Conservation (phyloP, 1,140 invertebrate species). For the Teleogryllus occipitalis region DNA sequence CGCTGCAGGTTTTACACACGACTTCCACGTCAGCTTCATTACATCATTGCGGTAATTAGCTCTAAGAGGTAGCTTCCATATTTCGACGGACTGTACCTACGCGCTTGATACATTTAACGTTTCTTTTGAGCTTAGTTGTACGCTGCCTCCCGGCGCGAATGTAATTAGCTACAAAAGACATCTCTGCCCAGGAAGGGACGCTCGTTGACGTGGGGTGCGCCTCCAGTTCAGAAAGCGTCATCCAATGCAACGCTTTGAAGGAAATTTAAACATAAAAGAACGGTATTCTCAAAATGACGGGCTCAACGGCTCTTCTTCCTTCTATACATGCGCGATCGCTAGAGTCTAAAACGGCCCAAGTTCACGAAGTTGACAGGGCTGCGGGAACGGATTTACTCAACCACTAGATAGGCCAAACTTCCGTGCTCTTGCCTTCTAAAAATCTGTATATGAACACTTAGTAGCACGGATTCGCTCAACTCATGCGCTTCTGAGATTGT, state of each 20-base stretch:
- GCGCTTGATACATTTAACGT: neutral
- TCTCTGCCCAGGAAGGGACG: neutral
- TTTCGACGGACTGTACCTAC: neutral
- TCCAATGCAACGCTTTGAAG: neutral
- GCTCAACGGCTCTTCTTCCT: neutral
- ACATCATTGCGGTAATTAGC: too few relatives aligned
- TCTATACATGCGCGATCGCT: neutral
- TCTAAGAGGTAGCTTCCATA: too few relatives aligned
- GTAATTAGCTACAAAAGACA: neutral
- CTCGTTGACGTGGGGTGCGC: too few relatives aligned
- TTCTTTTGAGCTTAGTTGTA: neutral
- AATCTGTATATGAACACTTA: neutral
- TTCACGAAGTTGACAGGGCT: neutral
- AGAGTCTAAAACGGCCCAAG: neutral
- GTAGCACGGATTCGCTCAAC: too few relatives aligned
- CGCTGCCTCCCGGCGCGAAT: neutral
- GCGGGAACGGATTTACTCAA: neutral
- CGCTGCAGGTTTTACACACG: too few relatives aligned
- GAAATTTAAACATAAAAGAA: neutral
- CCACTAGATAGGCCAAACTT: neutral
- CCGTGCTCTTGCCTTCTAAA: neutral
- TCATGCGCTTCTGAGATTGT: too few relatives aligned
- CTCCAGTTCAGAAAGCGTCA: too few relatives aligned
- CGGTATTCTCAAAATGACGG: neutral
- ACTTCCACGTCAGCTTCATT: too few relatives aligned